A percentile compares a stretch with the other conserved stretches of the same genome.
Evolutionary conservation across 2,888 invertebrate species (phyloP).

Genomic region (Papilio gigon): DNA sequence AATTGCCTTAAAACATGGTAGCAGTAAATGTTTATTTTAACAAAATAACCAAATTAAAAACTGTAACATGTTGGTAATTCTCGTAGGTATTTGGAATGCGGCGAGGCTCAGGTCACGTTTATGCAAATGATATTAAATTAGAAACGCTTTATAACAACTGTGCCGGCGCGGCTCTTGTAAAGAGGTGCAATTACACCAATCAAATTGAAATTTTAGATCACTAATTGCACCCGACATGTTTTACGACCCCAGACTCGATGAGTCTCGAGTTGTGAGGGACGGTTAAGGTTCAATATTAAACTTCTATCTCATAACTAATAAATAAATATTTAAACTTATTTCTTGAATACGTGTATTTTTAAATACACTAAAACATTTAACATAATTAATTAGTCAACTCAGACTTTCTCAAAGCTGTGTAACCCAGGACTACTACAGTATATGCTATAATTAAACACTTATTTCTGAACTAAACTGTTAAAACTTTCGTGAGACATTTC

Average conservation of each 20-base stretch:
- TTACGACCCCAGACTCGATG: conserved; percentile 57
- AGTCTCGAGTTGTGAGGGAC: conserved; percentile 53
- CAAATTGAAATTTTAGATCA: conserved; percentile 78
- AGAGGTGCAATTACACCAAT: conserved; percentile 82
- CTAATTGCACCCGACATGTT: conserved; percentile 78
- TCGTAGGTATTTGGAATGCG: conserved; percentile 2
- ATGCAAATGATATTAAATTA: conserved; percentile 83
- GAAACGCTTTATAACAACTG: conserved; percentile 82
- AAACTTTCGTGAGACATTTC: too few species aligned
- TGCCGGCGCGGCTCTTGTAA: conserved; percentile 69
- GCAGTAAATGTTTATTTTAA: too few species aligned
- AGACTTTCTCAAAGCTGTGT: too few species aligned
- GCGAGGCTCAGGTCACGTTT: conserved; percentile 70
- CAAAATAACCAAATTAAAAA: not conserved
- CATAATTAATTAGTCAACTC: too few species aligned
- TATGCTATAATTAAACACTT: too few species aligned
- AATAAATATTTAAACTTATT: not conserved
- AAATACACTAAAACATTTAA: too few species aligned
- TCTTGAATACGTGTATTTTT: too few species aligned
- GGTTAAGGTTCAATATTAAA: conserved; percentile 30
- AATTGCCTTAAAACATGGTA: too few species aligned
- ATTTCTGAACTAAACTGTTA: too few species aligned
- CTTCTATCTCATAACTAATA: not conserved
- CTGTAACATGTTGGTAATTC: not conserved
- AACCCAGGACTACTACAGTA: too few species aligned